Conservation (phyloP, 2,888 invertebrate species). For the Erebia ligea region DNA sequence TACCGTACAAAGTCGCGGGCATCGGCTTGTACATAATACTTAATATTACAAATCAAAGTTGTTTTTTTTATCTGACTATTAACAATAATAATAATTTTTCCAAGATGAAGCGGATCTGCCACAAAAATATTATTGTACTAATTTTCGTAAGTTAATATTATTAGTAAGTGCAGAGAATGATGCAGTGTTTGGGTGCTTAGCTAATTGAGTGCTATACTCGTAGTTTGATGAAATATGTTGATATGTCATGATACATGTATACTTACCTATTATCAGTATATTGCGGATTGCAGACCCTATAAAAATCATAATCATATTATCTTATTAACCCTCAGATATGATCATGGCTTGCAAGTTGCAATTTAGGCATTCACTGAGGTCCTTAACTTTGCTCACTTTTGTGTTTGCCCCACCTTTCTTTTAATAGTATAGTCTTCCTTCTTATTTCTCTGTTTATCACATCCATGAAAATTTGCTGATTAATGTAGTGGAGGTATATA, state of each 20-base stretch:
- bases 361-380: neutral
- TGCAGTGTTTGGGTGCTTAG: neutral
- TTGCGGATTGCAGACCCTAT: neutral
- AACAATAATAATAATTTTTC: neutral
- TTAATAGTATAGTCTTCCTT: neutral
- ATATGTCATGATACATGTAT: neutral
- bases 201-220: neutral
- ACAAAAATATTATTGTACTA: neutral
- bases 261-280: neutral
- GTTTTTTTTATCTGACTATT: neutral
- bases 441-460: neutral
- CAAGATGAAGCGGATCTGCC: slow-evolving; percentile 6
- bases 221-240: neutral
- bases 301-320: neutral
- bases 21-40: too few relatives aligned
- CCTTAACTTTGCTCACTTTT: neutral
- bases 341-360: neutral
- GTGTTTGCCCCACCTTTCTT: neutral
- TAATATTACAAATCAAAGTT: too few relatives aligned
- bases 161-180: neutral
- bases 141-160: neutral
- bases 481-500: too few relatives aligned
- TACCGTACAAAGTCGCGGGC: too few relatives aligned
- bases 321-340: neutral
- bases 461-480: too few relatives aligned